Evolutionary conservation across 2,888 invertebrate genomes (phyloP).

Genomic region (Drosophila falleni): DNA sequence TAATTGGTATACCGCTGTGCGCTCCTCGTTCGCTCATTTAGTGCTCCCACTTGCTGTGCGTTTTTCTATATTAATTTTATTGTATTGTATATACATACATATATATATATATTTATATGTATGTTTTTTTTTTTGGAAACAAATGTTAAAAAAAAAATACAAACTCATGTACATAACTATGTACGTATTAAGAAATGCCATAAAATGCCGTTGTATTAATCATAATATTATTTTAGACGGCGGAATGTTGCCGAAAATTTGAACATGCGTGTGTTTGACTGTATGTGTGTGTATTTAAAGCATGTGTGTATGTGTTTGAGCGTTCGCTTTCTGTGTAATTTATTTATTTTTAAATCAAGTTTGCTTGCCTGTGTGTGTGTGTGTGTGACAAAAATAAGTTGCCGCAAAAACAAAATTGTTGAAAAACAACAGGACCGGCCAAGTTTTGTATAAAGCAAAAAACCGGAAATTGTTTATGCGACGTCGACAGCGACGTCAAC

Average conservation of each 20-base stretch:
- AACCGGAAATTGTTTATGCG: constrained; percentile 80
- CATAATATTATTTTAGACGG: constrained; percentile 75
- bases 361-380: constrained; percentile 45
- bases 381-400: constrained; percentile 75
- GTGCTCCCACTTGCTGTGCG: constrained; percentile 64
- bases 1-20: constrained; percentile 77
- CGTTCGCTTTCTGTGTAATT: constrained; percentile 70
- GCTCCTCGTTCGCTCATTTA: constrained; percentile 33
- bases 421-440: constrained; percentile 63
- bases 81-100: constrained; percentile 17
- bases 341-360: constrained; percentile 78
- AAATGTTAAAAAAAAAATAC: neutral
- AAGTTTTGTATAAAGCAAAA: constrained; percentile 52
- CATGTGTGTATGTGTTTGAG: constrained; percentile 36
- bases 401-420: constrained; percentile 70
- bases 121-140: no score
- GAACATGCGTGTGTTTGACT: constrained; percentile 42
- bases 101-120: neutral
- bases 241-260: constrained; percentile 59
- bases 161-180: constrained; percentile 3
- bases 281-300: constrained; percentile 10
- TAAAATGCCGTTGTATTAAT: constrained; percentile 75
- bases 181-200: constrained; percentile 58
- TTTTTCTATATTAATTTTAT: constrained; percentile 36
- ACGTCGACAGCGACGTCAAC: constrained; percentile 45